phyloP scores from a whole-genome alignment of 2,888 invertebrate genomes.

The Erannis defoliaria region DNA sequence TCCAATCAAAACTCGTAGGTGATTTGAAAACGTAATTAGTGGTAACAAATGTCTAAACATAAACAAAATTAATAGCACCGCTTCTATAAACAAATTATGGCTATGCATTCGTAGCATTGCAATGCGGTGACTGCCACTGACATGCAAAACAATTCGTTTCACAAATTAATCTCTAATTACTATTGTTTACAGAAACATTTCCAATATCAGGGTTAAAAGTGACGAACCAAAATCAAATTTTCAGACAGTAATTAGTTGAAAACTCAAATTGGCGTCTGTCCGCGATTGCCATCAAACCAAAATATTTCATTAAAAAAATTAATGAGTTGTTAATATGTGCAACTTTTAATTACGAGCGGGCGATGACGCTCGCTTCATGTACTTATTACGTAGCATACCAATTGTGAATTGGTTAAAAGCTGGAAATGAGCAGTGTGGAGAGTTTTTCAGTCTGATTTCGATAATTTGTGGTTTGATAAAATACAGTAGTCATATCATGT shows the following conservation, averaged over 20 bases:
- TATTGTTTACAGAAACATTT: slow-evolving; percentile 38
- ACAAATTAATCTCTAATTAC: slow-evolving; percentile 43
- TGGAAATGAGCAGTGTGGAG: background rate
- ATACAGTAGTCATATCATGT: too few relatives aligned
- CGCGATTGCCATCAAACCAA: slow-evolving; percentile 44
- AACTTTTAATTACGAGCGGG: slow-evolving; percentile 50
- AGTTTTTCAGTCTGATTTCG: background rate
- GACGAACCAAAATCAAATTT: slow-evolving; percentile 52
- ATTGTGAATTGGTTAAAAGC: slow-evolving; percentile 23
- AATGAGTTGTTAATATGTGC: slow-evolving; percentile 48
- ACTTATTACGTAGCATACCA: slow-evolving; percentile 27
- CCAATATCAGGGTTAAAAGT: slow-evolving; percentile 33
- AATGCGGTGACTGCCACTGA: slow-evolving; percentile 18
- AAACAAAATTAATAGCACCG: slow-evolving; percentile 4
- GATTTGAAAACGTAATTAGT: background rate
- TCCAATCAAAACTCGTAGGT: too few relatives aligned
- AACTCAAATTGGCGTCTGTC: slow-evolving; percentile 53
- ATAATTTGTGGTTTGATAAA: background rate
- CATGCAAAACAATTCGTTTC: slow-evolving; percentile 26
- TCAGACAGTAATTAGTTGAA: slow-evolving; percentile 55
- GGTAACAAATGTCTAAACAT: slow-evolving; percentile 4
- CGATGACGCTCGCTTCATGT: slow-evolving; percentile 12
- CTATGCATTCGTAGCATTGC: slow-evolving; percentile 4
- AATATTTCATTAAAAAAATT: slow-evolving; percentile 52
- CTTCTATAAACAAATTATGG: slow-evolving; percentile 8